Evolutionary conservation across 2,797 vertebrate species (phyloP), one percentile per base, ranked within the genome.

Genomic region (Karalla daura): DNA sequence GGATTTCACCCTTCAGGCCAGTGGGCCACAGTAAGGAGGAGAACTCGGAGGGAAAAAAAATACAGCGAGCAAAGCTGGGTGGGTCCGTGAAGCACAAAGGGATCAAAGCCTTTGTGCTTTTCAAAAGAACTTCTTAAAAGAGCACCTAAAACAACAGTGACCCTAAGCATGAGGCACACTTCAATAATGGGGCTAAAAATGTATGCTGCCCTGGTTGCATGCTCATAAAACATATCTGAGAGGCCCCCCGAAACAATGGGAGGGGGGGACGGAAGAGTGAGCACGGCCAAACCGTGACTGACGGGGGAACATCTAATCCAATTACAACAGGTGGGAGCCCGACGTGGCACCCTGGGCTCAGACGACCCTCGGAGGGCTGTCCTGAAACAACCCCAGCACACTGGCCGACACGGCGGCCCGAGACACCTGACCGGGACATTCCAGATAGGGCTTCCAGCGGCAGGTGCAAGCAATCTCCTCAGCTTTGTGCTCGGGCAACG

Each of bases 41-140:
- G 66, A 84, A 86, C 86, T 83, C 55, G 15, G 58, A 62, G 61
- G 56, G 53, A 49, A 58, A 79, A 74, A 73, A 79, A 74, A 73
- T 63, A 68, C 43, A 69, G 51, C 40, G 40, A 72, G 67, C 63
- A 86, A 79, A 82, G 74, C 78, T 83, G 83, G 76, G 81, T 85
- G 88, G 76, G 73, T 82, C 69, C 9, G 32, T 33, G 24, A 74
- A 75, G 72, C 69, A 81, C 76, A 74, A 56, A 75, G 49, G 71
- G 81, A 89, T 89, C 79, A 88, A 90, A 89, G 85, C 50, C 65
- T 71, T 46, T 60, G 49, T 52, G 78, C 64, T 67, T 80, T 82
- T 88, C 66, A 83, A 87, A 90, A 78, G 33, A 80, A 81, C 55
- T 87, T 83, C 79, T 85, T 70, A 71, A 90, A 85, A 75, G 73